phyloP scores from a whole-genome alignment of 2,797 vertebrate species.

The Crypturellus tataupa region DNA sequence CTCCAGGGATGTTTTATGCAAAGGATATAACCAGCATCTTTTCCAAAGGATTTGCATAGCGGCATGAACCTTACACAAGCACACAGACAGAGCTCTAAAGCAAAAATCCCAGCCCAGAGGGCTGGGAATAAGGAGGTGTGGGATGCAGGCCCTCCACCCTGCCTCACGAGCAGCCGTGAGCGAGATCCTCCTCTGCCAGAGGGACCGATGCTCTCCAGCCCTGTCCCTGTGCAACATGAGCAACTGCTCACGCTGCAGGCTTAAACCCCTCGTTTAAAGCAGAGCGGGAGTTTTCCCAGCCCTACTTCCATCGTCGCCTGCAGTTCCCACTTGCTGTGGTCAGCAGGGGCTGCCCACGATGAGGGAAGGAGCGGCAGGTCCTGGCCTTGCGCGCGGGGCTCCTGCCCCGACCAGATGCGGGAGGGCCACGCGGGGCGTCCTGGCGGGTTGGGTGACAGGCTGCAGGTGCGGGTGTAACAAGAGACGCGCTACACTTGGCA shows the following conservation, averaged over 20 bases:
- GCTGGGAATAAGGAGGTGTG: background rate
- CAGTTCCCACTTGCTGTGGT: background rate
- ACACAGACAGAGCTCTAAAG: background rate
- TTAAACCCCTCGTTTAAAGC: background rate
- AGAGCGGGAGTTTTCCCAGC: background rate
- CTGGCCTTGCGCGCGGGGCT: background rate
- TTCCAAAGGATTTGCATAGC: slow-evolving; percentile 33
- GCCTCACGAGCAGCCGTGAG: background rate
- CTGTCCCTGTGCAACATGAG: background rate
- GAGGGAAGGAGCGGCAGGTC: background rate
- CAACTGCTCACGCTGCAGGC: background rate
- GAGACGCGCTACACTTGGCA: slow-evolving; percentile 51
- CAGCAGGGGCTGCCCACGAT: background rate
- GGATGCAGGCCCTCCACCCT: slow-evolving; percentile 12
- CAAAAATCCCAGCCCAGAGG: slow-evolving; percentile 29
- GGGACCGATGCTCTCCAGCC: background rate
- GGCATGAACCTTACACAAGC: background rate
- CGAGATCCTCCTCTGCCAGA: background rate
- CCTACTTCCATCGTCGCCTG: background rate
- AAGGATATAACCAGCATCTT: background rate
- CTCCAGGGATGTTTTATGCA: background rate
- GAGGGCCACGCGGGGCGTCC: accelerated
- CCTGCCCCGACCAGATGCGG: background rate
- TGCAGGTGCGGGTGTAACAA: slow-evolving; percentile 58
- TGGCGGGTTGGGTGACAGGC: slow-evolving; percentile 21